Conservation (phyloP, 2,113 vertebrate species). For the Oceanites oceanicus region DNA sequence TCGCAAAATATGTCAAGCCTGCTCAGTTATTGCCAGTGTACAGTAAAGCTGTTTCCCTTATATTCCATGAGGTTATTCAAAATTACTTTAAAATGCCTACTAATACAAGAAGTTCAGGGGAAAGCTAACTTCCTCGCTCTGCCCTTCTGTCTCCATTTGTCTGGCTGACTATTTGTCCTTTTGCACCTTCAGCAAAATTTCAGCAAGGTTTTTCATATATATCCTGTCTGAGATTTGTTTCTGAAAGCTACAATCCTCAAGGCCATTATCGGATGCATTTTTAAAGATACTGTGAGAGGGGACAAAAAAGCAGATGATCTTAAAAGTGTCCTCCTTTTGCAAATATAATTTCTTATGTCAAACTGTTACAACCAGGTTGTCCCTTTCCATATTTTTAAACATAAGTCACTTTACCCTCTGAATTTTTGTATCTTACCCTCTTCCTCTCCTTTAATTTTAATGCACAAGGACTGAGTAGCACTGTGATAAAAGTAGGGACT, state of each 20-base stretch:
- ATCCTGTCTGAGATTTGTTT: background rate
- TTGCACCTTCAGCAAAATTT: constrained; percentile 19
- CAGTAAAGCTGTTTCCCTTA: constrained; percentile 3
- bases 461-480: background rate
- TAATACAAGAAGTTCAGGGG: constrained; percentile 5
- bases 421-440: background rate
- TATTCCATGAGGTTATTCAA: constrained; percentile 41
- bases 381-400: background rate
- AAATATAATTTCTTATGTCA: background rate
- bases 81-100: constrained; percentile 44
- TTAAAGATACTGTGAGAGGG: background rate
- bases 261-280: background rate
- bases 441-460: background rate
- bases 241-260: constrained; percentile 2
- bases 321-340: background rate
- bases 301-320: background rate
- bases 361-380: background rate
- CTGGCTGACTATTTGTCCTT: constrained; percentile 26
- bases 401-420: background rate
- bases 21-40: constrained; percentile 6
- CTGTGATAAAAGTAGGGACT: background rate
- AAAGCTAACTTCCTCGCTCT: background rate
- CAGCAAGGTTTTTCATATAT: background rate
- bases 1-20: constrained; percentile 25
- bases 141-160: constrained; percentile 29